Conservation (phyloP, 2,888 invertebrate species). For the Polydrusus cervinus region DNA sequence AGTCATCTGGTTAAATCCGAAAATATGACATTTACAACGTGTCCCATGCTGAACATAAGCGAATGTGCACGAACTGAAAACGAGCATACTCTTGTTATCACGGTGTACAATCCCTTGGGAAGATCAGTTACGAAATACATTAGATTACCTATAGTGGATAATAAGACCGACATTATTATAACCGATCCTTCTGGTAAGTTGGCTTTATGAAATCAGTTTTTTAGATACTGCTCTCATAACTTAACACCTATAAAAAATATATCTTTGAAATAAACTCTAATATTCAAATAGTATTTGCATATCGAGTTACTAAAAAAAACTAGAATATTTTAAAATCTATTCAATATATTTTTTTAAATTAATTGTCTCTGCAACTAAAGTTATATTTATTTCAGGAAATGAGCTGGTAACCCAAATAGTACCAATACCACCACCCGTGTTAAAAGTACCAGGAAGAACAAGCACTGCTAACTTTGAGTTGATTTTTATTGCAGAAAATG, state of each 20-base stretch:
- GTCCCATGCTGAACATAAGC: constrained; percentile 84
- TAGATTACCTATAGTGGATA: constrained; percentile 77
- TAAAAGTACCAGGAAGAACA: constrained; percentile 76
- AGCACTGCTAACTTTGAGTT: constrained; percentile 80
- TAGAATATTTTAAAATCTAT: no score
- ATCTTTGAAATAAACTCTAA: no score
- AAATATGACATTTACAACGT: constrained; percentile 69
- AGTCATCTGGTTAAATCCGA: constrained; percentile 23
- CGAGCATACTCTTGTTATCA: constrained; percentile 77
- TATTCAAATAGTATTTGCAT: no score
- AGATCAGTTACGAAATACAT: constrained; percentile 76
- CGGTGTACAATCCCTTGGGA: constrained; percentile 88
- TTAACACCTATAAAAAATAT: no score
- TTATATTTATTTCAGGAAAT: constrained; percentile 68
- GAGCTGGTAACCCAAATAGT: constrained; percentile 78
- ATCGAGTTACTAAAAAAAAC: no score
- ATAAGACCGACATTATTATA: constrained; percentile 74
- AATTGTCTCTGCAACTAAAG: no score
- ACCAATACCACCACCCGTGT: constrained; percentile 75
- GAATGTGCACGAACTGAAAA: constrained; percentile 81
- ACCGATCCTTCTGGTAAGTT: constrained; percentile 77
- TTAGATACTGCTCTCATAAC: no score
- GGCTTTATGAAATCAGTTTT: background rate
- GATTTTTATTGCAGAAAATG: constrained; percentile 78
- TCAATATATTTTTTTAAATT: no score